Base-by-base conservation (phyloP, 37 sponge, comb jelly and placozoan genomes). In the Cladorhizidae sp. region DNA sequence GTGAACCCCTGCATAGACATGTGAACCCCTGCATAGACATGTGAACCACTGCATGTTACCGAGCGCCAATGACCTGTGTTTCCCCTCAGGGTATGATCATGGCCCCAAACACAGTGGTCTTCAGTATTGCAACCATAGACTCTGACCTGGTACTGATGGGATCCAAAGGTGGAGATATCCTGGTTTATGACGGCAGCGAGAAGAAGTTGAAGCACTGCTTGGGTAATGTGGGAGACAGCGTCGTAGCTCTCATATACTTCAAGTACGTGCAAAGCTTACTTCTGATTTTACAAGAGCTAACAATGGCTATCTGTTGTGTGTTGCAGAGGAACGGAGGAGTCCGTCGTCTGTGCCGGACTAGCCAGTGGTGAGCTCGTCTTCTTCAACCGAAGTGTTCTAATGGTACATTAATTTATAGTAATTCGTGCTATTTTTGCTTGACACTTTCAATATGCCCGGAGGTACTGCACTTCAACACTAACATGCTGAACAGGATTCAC, bases 301-400 rank as follows among this genome's bases (percentile, higher is more conserved):
- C 22, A 9, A 63, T 63, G 9, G 9, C 9, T 63, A 63, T n/a
- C 7, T 67, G 21, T 67, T 25, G 21, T 31, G 38, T 3, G 14
- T 67, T 35, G 18, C 45, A 45, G 49, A 45, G 75, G 36, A 52
- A 37, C 58, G 2, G 29, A 11, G 2, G 18, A 67, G 5, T 40
- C 50, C 40, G 58, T 45, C 28, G 56, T 91, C 63, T 91, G 83
- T 87, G 87, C 84, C 39, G 92, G 92, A 33, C 80, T 91, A 26
- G 87, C 84, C 32, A 79, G 75, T 80, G 92, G 92, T 1, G 8
- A 43, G 8, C 37, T 91, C 36, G 85, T 73, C 20, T n/a, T 77
- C 28, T 91, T 56, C 73, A 72, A 82, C 42, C 64, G 74, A 32
- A 54, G 26, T 49, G 20, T 36, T 31, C 41, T 91, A 31, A 69